Percentiles rank a stretch among this genome's conserved stretches.
These are phyloP conservation scores for Harlomillsia oculata DNA, from an alignment of 1,140 invertebrate species.

Conservation along the genomic window DNA sequence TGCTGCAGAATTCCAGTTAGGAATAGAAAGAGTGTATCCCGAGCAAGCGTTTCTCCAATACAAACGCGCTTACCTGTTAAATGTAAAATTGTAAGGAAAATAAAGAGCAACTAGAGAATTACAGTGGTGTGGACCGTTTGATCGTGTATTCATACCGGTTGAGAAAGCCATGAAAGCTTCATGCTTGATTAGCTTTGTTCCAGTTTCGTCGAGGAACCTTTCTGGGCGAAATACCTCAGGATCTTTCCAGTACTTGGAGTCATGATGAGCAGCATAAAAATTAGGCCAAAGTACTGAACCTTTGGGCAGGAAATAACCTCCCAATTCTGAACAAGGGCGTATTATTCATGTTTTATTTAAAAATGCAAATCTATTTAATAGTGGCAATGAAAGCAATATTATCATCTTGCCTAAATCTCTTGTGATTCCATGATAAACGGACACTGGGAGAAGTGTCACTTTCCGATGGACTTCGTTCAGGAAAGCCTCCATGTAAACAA, in stretches of 20 bases:
- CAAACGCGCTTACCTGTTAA: constrained; percentile 11
- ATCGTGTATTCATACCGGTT: too few species aligned
- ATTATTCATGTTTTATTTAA: neutral
- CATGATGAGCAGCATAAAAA: constrained; percentile 62
- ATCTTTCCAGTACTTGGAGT: constrained; percentile 57
- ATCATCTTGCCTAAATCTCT: constrained; percentile 45
- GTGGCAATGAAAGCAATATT: neutral
- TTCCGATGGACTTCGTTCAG: constrained; percentile 63
- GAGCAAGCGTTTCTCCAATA: constrained; percentile 24
- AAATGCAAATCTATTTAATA: neutral
- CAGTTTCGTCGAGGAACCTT: constrained; percentile 56
- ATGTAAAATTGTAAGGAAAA: neutral
- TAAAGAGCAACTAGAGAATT: neutral
- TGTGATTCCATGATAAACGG: constrained; percentile 64
- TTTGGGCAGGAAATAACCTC: constrained; percentile 65
- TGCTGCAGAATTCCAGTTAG: constrained; percentile 23
- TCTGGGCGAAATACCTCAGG: constrained; percentile 66
- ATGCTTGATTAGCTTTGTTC: constrained; percentile 54
- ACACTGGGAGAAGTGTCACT: constrained; percentile 64
- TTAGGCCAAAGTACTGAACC: constrained; percentile 72
- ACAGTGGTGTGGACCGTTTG: neutral
- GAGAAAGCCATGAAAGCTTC: constrained; percentile 63
- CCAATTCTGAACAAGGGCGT: constrained; percentile 43
- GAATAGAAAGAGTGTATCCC: constrained; percentile 29
- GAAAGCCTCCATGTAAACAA: constrained; percentile 68